Percentiles rank a stretch among this genome's conserved stretches.
Evolutionary conservation across 2,888 invertebrate genomes (phyloP).

Genomic region (Chymomyza fuscimana): DNA sequence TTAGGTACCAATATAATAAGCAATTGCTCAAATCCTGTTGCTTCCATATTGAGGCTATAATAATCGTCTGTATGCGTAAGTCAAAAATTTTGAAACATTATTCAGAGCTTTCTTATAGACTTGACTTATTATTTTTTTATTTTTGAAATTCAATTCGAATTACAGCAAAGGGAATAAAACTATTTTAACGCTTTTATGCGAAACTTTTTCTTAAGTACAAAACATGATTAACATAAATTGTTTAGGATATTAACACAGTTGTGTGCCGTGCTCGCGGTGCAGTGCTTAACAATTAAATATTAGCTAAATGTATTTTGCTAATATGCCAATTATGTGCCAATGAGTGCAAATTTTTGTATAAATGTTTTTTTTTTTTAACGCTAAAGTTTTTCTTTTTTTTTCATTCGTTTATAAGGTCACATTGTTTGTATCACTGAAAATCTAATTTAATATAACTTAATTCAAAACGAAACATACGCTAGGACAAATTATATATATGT

Average conservation of each 20-base stretch:
- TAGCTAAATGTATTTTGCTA: conserved; percentile 8
- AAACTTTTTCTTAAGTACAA: conserved; percentile 56
- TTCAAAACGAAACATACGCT: conserved; percentile 24
- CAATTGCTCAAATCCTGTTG: neutral
- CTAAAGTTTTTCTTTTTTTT: conserved; percentile 31
- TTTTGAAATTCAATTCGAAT: conserved; percentile 52
- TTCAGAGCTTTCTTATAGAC: neutral
- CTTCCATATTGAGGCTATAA: neutral
- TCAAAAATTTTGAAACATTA: neutral
- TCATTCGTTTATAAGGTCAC: conserved; percentile 78
- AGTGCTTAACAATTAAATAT: conserved; percentile 36
- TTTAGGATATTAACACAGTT: conserved; percentile 18
- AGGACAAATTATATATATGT: conserved; percentile 1
- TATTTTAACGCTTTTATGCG: conserved; percentile 31
- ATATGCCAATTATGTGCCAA: conserved; percentile 44
- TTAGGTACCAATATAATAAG: neutral
- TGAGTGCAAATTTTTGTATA: conserved; percentile 58
- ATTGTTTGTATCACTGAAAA: conserved; percentile 80
- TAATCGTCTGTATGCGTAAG: no score
- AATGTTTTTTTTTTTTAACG: conserved; percentile 30
- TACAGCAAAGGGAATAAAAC: conserved; percentile 57
- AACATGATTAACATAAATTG: conserved; percentile 40
- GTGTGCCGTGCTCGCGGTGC: neutral
- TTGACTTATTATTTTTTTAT: conserved; percentile 13
- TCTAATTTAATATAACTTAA: conserved; percentile 56